A percentile compares a stretch with the other conserved stretches of the same genome.
Conservation (phyloP, 2,888 invertebrate species). For the Lepas anatifera region DNA sequence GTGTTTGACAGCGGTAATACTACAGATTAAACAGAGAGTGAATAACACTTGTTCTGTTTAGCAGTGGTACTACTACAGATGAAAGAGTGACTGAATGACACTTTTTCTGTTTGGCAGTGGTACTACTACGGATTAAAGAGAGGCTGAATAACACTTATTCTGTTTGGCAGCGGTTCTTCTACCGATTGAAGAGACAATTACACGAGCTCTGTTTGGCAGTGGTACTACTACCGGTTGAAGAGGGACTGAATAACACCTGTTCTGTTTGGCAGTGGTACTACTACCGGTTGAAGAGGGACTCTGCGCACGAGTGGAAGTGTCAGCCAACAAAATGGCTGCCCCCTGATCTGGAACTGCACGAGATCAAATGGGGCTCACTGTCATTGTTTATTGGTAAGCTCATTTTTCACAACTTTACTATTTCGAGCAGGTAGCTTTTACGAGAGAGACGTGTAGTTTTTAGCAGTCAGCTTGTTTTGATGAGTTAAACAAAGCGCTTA, state of each 20-base stretch:
- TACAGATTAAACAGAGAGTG: slow-evolving; percentile 47
- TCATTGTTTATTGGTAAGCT: slow-evolving; percentile 41
- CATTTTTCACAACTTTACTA: slow-evolving; percentile 4
- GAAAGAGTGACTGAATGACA: no score
- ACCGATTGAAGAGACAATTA: no score
- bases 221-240: not conserved
- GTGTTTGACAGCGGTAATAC: slow-evolving; percentile 51
- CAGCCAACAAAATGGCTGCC: slow-evolving; percentile 55
- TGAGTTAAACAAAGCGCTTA: no score
- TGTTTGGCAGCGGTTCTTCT: not conserved
- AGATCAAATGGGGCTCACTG: slow-evolving; percentile 49
- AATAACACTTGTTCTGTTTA: slow-evolving; percentile 1
- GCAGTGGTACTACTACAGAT: not conserved
- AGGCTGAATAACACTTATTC: not conserved
- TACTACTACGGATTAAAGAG: not conserved
- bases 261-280: slow-evolving; percentile 52
- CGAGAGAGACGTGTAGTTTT: no score
- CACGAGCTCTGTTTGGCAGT: slow-evolving; percentile 16
- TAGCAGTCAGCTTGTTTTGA: no score
- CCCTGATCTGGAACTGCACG: slow-evolving; percentile 53
- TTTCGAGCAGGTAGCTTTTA: no score
- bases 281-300: slow-evolving; percentile 48
- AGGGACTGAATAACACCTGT: no score
- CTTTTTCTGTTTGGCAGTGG: not conserved
- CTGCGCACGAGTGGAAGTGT: slow-evolving; percentile 56